Conservation (phyloP, 2,888 invertebrate species). For the Ophioninae sp. region DNA sequence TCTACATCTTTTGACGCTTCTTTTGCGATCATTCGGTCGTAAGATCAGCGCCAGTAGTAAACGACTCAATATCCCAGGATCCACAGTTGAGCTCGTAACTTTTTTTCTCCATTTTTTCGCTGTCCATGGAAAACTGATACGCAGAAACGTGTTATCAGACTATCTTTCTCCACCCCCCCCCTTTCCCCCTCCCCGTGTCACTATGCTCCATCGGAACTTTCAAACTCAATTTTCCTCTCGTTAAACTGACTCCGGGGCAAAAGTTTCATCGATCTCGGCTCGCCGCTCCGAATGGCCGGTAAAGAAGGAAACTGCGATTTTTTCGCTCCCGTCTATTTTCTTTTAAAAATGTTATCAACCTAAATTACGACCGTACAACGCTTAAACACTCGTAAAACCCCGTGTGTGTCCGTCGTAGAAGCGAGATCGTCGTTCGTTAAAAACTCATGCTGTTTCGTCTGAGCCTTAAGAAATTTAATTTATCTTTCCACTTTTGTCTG, state of each 20-base stretch:
- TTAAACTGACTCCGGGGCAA: conserved; percentile 24
- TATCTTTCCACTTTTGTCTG: too few relatives aligned
- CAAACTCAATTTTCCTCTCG: conserved; percentile 42
- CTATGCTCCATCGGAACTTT: conserved; percentile 20
- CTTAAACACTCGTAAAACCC: neutral
- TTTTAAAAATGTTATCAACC: neutral
- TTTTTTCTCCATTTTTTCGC: too few relatives aligned
- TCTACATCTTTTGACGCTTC: neutral
- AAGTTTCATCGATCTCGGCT: conserved; percentile 9
- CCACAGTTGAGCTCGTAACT: neutral
- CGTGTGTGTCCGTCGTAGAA: too few relatives aligned
- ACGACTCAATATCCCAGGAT: conserved; percentile 19
- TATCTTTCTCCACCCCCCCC: neutral
- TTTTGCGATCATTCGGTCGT: neutral
- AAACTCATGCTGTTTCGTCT: too few relatives aligned
- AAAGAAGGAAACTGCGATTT: neutral
- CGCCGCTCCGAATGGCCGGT: neutral
- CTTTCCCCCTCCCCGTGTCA: neutral
- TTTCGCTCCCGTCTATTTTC: neutral
- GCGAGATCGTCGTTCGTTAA: too few relatives aligned
- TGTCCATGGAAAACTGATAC: too few relatives aligned
- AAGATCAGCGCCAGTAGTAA: neutral
- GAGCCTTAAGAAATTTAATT: too few relatives aligned
- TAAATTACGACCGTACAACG: neutral
- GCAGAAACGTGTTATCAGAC: neutral